phyloP scores from a whole-genome alignment of 2,797 vertebrate species.

The Cuculus canorus region DNA sequence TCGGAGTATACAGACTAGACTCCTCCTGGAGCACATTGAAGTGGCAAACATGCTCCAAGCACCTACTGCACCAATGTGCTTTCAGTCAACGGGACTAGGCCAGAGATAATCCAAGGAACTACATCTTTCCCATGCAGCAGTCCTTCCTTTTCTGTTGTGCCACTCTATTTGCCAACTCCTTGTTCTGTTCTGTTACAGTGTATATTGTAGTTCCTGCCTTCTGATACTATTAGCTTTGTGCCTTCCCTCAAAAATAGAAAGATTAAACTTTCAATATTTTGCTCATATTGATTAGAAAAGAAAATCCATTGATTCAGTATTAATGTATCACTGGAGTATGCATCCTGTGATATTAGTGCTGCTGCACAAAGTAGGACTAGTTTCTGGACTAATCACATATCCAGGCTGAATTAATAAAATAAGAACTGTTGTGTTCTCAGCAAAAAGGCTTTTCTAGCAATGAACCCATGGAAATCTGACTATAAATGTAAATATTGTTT shows the following conservation, averaged over 20 bases:
- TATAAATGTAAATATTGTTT: not conserved
- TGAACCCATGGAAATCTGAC: not conserved
- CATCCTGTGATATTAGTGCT: not conserved
- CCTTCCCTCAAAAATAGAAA: not conserved
- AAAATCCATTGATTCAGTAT: not conserved
- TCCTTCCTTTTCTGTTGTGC: not conserved
- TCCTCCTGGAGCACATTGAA: not conserved
- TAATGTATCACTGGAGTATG: not conserved
- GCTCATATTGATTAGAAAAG: not conserved
- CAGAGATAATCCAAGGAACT: not conserved
- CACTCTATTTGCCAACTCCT: not conserved
- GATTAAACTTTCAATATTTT: not conserved
- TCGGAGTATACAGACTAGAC: not conserved
- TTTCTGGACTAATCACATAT: not conserved
- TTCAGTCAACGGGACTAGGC: not conserved
- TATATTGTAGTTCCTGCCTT: not conserved
- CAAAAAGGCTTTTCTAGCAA: not conserved
- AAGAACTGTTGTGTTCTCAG: not conserved
- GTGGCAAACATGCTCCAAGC: not conserved
- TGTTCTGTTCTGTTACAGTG: not conserved
- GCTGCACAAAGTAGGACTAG: not conserved
- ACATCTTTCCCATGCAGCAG: not conserved
- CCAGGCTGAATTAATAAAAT: not conserved
- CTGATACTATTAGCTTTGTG: not conserved
- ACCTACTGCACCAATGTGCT: not conserved